Base-by-base conservation (phyloP, 2,113 vertebrate species). In the Corythoichthys intestinalis region DNA sequence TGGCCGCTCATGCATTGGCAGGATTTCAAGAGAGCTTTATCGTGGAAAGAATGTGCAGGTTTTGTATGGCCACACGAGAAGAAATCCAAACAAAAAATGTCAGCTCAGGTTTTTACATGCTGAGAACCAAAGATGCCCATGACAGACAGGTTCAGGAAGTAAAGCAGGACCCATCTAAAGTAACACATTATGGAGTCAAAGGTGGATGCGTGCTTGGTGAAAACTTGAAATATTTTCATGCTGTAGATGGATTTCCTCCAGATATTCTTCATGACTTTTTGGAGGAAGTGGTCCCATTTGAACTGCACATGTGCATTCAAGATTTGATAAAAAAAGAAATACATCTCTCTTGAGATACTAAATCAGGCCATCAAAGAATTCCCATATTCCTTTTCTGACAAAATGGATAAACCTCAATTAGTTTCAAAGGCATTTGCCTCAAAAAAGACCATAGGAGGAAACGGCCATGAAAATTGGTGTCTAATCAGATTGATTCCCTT, bases 391-490 rank as follows among this genome's bases (percentile, higher is more conserved):
- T 74, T 74, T 8, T 52, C n/a, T 2, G 67, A 78, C 44, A 73
- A 41, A 39, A 78, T 46, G 17, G 50, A 78, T 3, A 1, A 1
- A 0, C 70, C 75, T 39, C 60, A 69, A 47, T 17, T 4, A 0
- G 72, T 64, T n/a, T 17, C 6, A n/a, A 70, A 68, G 6, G 37
- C 37, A 34, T 71, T 71, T 39, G 54, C 28, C 3, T 5, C 17
- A 1, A 62, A 75, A 79, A 46, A 63, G 1, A 69, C 7, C 4
- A 70, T 70, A 34, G 48, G 61, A 0, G 50, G 60, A 41, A 77
- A 72, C 69, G 48, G 0, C 2, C 60, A 60, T 65, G 65, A 72
- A 37, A 76, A 76, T 2, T 64, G 57, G 58, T 74, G 35, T 37
- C 37, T 59, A 2, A 63, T 78, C 6, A 68, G 53, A 17, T 53